Conservation (phyloP, 2,888 invertebrate genomes). For the Colletes collaris region DNA sequence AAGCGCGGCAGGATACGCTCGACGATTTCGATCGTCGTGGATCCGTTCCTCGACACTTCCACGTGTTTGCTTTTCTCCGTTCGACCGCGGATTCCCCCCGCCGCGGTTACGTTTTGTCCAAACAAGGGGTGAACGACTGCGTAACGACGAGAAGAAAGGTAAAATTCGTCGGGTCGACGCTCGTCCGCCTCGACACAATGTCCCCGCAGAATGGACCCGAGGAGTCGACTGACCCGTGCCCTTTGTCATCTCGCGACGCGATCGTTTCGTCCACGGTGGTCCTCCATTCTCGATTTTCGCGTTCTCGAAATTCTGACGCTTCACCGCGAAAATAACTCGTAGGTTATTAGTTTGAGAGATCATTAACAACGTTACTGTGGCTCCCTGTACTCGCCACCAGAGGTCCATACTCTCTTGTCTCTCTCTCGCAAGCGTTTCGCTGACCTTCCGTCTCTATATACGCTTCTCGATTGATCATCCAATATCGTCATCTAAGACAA, state of each 20-base stretch:
- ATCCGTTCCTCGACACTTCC: conserved; percentile 37
- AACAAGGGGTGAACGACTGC: conserved; percentile 62
- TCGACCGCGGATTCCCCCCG: conserved; percentile 70
- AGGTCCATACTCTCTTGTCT: too few relatives aligned
- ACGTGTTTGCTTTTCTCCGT: conserved; percentile 66
- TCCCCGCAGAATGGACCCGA: conserved; percentile 1
- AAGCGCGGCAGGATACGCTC: neutral
- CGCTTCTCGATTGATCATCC: too few relatives aligned
- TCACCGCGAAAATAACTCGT: too few relatives aligned
- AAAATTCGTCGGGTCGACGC: conserved; percentile 30
- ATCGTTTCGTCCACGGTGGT: neutral
- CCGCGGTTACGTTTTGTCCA: conserved; percentile 71
- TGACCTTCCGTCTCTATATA: too few relatives aligned
- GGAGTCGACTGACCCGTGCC: neutral
- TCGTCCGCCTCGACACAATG: conserved; percentile 10
- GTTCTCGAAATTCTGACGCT: too few relatives aligned
- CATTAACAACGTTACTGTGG: too few relatives aligned
- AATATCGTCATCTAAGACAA: too few relatives aligned
- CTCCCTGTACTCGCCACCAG: too few relatives aligned
- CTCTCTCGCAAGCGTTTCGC: too few relatives aligned
- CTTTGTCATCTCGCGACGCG: neutral
- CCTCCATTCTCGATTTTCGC: too few relatives aligned
- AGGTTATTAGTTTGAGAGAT: too few relatives aligned
- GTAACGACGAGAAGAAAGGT: conserved; percentile 42
- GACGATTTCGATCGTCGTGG: too few relatives aligned